Evolutionary conservation across 1,140 invertebrate genomes (phyloP), one percentile per base, ranked within the genome.

Genomic region (Geopemphigus sp.): DNA sequence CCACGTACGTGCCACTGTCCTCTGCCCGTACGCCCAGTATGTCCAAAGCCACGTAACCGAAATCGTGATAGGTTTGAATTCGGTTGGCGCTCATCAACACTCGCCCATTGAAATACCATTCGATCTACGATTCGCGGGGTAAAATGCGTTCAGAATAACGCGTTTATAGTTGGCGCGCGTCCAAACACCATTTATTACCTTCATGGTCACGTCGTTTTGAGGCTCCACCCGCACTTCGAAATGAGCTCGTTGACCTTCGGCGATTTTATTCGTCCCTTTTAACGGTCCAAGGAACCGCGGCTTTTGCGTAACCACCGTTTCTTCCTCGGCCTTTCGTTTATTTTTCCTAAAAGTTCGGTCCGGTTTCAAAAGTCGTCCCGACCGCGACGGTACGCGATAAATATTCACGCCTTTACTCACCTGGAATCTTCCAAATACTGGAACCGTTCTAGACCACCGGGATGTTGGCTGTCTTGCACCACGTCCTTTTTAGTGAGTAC

Each of bases 151-250:
- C 1, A 22, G 29, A 47, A n/a, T n/a, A n/a, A n/a, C n/a, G n/a
- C n/a, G n/a, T n/a, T n/a, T n/a, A n/a, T n/a, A n/a, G n/a, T n/a
- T n/a, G n/a, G n/a, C n/a, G n/a, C n/a, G n/a, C n/a, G n/a, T n/a
- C n/a, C n/a, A n/a, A n/a, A n/a, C n/a, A n/a, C n/a, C n/a, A n/a
- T n/a, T 50, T n/a, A 80, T 78, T 83, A 87, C 88, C 73, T 89
- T 90, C 90, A 98, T 91, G 1, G 91, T 93, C 5, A 94, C 87
- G 86, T 98, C 96, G 84, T 90, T 95, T 84, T 95, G 93, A 4
- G 96, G 96, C 84, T 98, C 95, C 57, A 97, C 92, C 80, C 95
- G 91, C 56, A 93, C 94, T 88, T 98, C 97, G 85, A 99, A 98
- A 85, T 98, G 96, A 82, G 95, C 96, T 53, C 94, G 89, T 87